Base-by-base conservation (phyloP, 2,888 invertebrate species). In the Liposcelis brunnea region DNA sequence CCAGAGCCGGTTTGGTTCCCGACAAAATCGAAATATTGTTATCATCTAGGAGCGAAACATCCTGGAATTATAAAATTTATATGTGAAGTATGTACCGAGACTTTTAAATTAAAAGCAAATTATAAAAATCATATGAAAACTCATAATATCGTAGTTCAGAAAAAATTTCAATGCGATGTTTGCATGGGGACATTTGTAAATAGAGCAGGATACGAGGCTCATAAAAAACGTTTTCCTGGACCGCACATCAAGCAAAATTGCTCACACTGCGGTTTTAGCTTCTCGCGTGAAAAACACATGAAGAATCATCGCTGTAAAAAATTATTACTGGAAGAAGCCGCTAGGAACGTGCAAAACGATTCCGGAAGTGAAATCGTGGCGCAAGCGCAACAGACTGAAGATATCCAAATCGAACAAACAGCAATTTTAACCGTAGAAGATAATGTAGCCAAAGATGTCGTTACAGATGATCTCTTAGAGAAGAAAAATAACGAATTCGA, bases 181-280 rank as follows among this genome's bases (percentile, higher is more conserved):
- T 40, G 40, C 19, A 40, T 15, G 5, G 40, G 40, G 19, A 40
- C 15, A 11, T 40, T 40, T 11, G 40, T 40, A 18, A 40, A 40
- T 18, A 3, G 19, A 5, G 40, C 40, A 6, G 40, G 40, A 19
- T 40, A 15, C 21, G 40, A 40, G 12, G 15, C 40, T 40, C 40
- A 40, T 18, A 14, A 40, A 40, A 40, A 40, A 21, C 16, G 40
- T 6, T 40, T 40, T 11, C 40, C 40, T 3, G 40, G 40, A 6
- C 40, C 40, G 3, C 40, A 40, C 19, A 40, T 40, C 19, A 40
- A 40, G 16, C 40, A 40, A n/a, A 19, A 12, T n/a, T 40, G 40
- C 40, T 16, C 12, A 6, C 15, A 40, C 19, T 40, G 40, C 19
- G 19, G 19, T 5, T 18, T 40, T 18, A 19, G 19, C 7, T 40